Percentiles rank a stretch among this genome's conserved stretches.
These are phyloP conservation scores for Apogon hyalosoma DNA, from an alignment of 2,797 vertebrate species.

Conservation along the genomic window DNA sequence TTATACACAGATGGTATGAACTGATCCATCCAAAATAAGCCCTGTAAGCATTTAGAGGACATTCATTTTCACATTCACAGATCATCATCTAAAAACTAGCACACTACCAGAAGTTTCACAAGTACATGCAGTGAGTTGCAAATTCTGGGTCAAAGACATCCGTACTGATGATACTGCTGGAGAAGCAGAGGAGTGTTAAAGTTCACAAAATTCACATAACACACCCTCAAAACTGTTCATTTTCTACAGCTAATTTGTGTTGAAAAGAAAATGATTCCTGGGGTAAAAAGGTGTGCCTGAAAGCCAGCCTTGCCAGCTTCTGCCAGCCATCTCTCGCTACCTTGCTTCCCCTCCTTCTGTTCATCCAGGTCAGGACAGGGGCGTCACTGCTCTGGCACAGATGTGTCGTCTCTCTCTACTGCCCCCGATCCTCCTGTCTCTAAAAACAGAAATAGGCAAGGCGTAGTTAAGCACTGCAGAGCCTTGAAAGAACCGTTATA, in stretches of 20 bases:
- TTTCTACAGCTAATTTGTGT: constrained; percentile 76
- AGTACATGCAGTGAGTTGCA: constrained; percentile 85
- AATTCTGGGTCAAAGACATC: constrained; percentile 83
- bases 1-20: constrained; percentile 64
- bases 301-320: constrained; percentile 63
- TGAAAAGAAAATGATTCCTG: constrained; percentile 71
- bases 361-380: constrained; percentile 76
- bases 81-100: constrained; percentile 83
- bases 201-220: constrained; percentile 76
- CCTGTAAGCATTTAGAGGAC: constrained; percentile 76
- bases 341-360: constrained; percentile 56
- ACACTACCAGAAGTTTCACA: constrained; percentile 85
- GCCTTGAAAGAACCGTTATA: constrained; percentile 12
- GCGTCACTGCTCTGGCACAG: constrained; percentile 82
- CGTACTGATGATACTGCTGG: constrained; percentile 74
- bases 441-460: constrained; percentile 72
- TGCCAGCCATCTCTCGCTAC: constrained; percentile 67
- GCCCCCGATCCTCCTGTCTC: constrained; percentile 85
- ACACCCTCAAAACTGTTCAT: constrained; percentile 75
- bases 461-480: constrained; percentile 35
- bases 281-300: constrained; percentile 73
- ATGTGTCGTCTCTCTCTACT: constrained; percentile 82
- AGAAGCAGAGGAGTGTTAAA: constrained; percentile 79
- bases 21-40: constrained; percentile 67
- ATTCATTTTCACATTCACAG: constrained; percentile 83